Conservation (phyloP, 2,797 vertebrate genomes). For the Molossus alvarezi region DNA sequence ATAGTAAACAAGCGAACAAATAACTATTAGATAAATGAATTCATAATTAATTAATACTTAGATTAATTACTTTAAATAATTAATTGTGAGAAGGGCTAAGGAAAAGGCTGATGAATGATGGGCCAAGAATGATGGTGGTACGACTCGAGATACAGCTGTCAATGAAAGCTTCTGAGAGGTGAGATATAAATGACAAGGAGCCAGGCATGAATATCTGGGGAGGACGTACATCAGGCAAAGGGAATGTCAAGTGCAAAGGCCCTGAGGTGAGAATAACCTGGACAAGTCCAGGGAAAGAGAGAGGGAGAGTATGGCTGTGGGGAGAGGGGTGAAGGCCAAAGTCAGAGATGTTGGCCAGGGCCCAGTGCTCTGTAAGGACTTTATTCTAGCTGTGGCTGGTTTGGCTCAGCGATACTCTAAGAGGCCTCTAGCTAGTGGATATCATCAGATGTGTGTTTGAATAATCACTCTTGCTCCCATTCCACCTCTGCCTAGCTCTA, state of each 20-base stretch:
- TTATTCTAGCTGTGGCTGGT: too few species aligned
- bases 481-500: neutral
- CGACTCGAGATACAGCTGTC: neutral
- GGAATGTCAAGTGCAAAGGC: neutral
- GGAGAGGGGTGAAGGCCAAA: neutral
- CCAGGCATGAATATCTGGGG: neutral
- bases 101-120: neutral
- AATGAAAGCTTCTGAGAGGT: neutral
- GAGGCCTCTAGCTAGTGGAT: neutral
- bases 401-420: neutral
- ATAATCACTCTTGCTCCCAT: neutral
- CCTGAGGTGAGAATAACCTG: neutral
- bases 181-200: neutral
- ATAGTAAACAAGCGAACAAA: neutral
- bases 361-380: neutral
- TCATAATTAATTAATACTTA: neutral
- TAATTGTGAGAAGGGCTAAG: neutral
- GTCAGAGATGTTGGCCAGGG: neutral
- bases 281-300: neutral
- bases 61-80: neutral
- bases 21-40: neutral
- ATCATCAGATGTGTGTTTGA: neutral
- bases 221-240: neutral
- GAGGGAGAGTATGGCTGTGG: neutral
- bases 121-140: neutral